Evolutionary conservation across 2,888 invertebrate species (phyloP), one percentile per base, ranked within the genome.

Genomic region (Salpingus planirostris): DNA sequence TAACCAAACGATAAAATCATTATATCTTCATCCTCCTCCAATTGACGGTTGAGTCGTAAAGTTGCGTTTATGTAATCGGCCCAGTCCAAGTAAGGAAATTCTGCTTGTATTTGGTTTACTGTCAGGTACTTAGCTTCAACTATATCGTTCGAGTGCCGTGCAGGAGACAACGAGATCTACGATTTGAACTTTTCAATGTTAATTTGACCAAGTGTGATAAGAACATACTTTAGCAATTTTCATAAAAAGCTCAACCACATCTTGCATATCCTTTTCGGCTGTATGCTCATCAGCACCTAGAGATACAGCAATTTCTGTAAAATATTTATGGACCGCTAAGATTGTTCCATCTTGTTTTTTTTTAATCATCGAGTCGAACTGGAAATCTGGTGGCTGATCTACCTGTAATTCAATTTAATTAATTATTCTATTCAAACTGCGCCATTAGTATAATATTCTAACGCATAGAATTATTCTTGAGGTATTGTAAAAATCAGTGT

Each of bases 61-160:
- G 24, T 36, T 24, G 23, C 36, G 12, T 39, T 39, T 7, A 39
- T 35, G 12, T 28, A 15, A 15, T 33, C 28, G 2, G 36, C n/a
- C 39, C 39, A 39, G 8, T 31, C 32, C 11, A 39, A 12, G 11
- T 15, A 31, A 3, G 39, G 14, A 11, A 24, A 29, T 11, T 32
- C 28, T 10, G 11, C 26, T 27, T 39, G 39, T 12, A 39, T 22
- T 8, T 31, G 29, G n/a, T 24, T 8, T 11, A 39, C 27, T 3
- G 39, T 39, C 10, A 29, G 24, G 3, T 18, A 23, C 28, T 39
- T 39, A 79, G 77, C 49, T 82, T 29, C 26, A 11, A 30, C 21
- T 1, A 27, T 15, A 1, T 5, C 13, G 26, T 39, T 39, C 6
- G 24, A 29, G 5, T 23, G 4, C 15, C 31, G 26, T 13, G 31